Evolutionary conservation across 2,113 vertebrate genomes (phyloP), one percentile per base, ranked within the genome.

Genomic region (Sander lucioperca): DNA sequence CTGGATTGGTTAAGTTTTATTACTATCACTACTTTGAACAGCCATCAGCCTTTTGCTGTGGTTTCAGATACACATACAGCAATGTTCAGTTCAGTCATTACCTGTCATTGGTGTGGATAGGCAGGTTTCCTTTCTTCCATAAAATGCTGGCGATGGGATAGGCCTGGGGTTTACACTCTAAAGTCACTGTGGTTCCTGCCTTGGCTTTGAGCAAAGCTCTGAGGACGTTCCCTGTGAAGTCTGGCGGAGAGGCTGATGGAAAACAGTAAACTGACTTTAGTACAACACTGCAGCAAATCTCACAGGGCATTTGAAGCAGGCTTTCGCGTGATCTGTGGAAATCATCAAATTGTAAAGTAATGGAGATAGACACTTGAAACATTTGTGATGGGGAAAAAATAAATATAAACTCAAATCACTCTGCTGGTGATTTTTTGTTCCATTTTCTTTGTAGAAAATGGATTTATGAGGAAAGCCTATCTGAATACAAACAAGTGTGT

Each of bases 161-260:
- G 88, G 97, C 97, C 92, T 95, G 96, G 48, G 97, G 97, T 89
- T 96, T 97, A 86, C 97, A 99, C 83, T 97, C 96, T 91, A 99
- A 93, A 77, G 90, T 94, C 90, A 97, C 97, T 23, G 95, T 94
- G 69, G 95, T 97, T 90, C 97, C 97, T 78, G 94, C 95, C 72
- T 97, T 97, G 85, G 96, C 96, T 92, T 97, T 97, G 88, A 97
- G 94, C 91, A 97, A 88, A 72, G 93, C 83, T 91, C 95, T 95
- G 95, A 98, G 96, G 39, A 97, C 95, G n/a, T 92, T 97, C 80
- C 92, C 96, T 84, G 97, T 97, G 93, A 99, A 98, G 93, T 98
- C 97, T 50, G 97, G 97, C 82, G 97, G 95, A 75, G 97, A 97
- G 27, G 97, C 97, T 98, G 85, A 80, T 76, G 73, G 81, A 76